Percentiles rank a stretch among this genome's conserved stretches.
phyloP scores from a whole-genome alignment of 2,113 vertebrate species.

The Phycodurus eques region DNA sequence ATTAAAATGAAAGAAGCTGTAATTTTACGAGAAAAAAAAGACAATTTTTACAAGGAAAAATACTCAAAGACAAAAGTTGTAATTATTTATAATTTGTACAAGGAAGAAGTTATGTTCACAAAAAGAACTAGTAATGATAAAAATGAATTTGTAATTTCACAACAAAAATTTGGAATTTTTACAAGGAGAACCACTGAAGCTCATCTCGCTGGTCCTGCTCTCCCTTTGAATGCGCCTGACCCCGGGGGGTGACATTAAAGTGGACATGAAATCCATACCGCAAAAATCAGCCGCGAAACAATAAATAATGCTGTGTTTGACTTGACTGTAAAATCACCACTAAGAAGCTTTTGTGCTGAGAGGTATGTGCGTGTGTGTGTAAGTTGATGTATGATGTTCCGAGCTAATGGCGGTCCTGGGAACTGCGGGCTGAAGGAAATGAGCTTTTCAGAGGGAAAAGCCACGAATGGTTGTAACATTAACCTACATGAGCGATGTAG shows the following conservation, averaged over 20 bases:
- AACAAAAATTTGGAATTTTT: background rate
- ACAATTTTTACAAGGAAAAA: too few species aligned
- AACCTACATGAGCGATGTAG: conserved; percentile 50
- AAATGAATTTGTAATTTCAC: background rate
- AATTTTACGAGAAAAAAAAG: too few species aligned
- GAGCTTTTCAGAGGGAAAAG: conserved; percentile 61
- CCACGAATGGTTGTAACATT: conserved; percentile 49
- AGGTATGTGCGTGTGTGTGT: conserved; percentile 22
- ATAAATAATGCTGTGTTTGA: background rate
- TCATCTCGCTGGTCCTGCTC: background rate
- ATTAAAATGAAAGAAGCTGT: too few species aligned
- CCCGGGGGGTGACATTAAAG: background rate
- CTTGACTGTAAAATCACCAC: background rate
- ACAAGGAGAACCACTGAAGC: background rate
- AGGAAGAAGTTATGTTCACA: background rate
- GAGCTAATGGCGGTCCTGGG: conserved; percentile 57
- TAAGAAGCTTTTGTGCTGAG: conserved; percentile 8
- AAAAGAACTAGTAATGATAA: background rate
- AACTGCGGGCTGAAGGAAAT: conserved; percentile 52
- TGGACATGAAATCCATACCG: conserved; percentile 2
- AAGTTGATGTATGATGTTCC: conserved; percentile 37
- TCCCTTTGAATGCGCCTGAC: background rate
- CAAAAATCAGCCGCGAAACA: conserved; percentile 2
- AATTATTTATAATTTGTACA: too few species aligned
- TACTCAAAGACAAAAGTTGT: background rate